Conservation (phyloP, 2,888 invertebrate genomes). For the Opisthograptis luteolata region DNA sequence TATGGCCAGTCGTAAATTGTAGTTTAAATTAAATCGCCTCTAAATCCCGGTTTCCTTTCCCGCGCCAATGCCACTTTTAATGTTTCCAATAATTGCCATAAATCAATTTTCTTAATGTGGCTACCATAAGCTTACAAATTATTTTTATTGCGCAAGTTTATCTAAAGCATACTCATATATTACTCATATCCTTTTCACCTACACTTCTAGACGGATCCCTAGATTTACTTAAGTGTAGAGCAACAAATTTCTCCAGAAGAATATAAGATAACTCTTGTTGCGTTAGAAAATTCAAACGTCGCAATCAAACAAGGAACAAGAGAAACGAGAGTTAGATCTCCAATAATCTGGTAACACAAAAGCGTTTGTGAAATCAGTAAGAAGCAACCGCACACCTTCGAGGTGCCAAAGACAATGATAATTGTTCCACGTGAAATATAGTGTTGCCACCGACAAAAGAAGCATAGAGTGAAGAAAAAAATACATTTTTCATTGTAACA, state of each 20-base stretch:
- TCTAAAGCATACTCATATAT: background rate
- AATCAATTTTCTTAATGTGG: slow-evolving; percentile 61
- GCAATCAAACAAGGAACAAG: slow-evolving; percentile 6
- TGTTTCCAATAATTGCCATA: slow-evolving; percentile 70
- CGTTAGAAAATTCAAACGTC: slow-evolving; percentile 13
- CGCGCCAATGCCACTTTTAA: slow-evolving; percentile 64
- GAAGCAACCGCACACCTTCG: slow-evolving; percentile 47
- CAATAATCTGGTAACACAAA: slow-evolving; percentile 41
- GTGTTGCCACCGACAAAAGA: slow-evolving; percentile 81
- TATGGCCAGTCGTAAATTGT: slow-evolving; percentile 78
- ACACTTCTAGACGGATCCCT: too few relatives aligned
- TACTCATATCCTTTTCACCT: background rate
- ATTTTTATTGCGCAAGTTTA: slow-evolving; percentile 37
- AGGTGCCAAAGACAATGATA: slow-evolving; percentile 84
- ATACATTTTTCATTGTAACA: slow-evolving; percentile 78
- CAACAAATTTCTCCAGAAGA: too few relatives aligned
- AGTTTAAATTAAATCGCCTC: slow-evolving; percentile 77
- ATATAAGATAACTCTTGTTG: too few relatives aligned
- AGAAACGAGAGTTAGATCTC: slow-evolving; percentile 26
- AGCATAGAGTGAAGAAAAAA: slow-evolving; percentile 60
- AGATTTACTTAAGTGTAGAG: too few relatives aligned
- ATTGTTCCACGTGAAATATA: slow-evolving; percentile 83
- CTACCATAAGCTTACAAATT: slow-evolving; percentile 34
- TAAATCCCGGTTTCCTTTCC: slow-evolving; percentile 67
- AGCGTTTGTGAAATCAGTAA: slow-evolving; percentile 38